Evolutionary conservation across 2,113 vertebrate species (phyloP), one percentile per base, ranked within the genome.

Genomic region (Strix aluco): DNA sequence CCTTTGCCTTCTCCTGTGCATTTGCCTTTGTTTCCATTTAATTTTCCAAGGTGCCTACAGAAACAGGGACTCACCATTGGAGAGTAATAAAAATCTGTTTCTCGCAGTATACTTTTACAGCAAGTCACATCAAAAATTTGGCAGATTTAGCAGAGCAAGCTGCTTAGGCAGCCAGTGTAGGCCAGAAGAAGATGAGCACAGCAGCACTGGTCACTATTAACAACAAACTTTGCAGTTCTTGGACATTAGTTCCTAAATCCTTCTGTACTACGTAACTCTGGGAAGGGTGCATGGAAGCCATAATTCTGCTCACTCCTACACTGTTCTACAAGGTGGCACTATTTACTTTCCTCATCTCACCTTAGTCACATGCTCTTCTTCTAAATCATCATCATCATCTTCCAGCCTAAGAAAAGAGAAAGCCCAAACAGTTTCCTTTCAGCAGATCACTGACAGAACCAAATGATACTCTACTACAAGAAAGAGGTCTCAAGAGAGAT

Each of bases 311-410:
- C 57, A 15, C 13, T 59, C n/a, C n/a, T 29, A 36, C 25, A 10
- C n/a, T 67, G 29, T 61, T 67, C 47, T 77, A 3, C 16, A 25
- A 75, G 17, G 54, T 20, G 23, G 26, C 36, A 74, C 42, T 52
- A 51, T 36, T 54, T 29, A 32, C 36, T 77, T 72, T 66, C 67
- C 42, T 90, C 57, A 52, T 75, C 96, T 95, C 59, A 99, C 99
- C 99, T 99, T 99, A 23, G 98, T 99, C 29, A 99, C 97, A 11
- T 99, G 99, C 19, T 99, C 99, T 88, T 99, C 99, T 52, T 99
- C 99, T 71, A 99, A 96, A 87, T 99, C 98, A 0, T 98, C 98
- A 0, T 98, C 98, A 27, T 99, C 98, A 13, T 98, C 95, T 20
- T 91, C 98, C 58, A 97, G 65, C 49, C 98, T 99, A 95, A 26